Conservation (phyloP, 2,888 invertebrate genomes). For the Cryptocephalus primarius region DNA sequence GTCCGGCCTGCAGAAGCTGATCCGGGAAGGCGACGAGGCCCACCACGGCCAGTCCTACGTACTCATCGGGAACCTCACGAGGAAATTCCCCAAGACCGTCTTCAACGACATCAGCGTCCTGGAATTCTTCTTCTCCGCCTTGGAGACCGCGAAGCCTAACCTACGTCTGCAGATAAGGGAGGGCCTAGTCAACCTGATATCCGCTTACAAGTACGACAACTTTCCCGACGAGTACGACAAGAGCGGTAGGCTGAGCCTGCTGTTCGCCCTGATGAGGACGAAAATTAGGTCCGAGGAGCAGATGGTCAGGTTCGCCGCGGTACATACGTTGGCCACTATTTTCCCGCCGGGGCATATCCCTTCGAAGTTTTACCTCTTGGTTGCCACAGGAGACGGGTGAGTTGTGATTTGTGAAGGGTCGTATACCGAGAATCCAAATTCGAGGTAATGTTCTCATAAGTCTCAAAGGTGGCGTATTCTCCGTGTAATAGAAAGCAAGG, state of each 20-base stretch:
- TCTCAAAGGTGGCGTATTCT: no score
- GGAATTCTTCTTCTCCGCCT: slow-evolving; percentile 40
- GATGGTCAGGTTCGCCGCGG: slow-evolving; percentile 73
- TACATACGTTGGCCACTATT: slow-evolving; percentile 68
- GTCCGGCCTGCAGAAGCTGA: slow-evolving; percentile 60
- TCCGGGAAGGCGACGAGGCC: slow-evolving; percentile 51
- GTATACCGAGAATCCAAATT: no score
- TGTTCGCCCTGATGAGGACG: slow-evolving; percentile 53
- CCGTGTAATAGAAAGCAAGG: no score
- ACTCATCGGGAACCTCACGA: slow-evolving; percentile 58
- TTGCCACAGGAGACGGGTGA: slow-evolving; percentile 76
- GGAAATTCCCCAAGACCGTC: slow-evolving; percentile 49
- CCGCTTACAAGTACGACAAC: slow-evolving; percentile 31
- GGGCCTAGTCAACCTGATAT: slow-evolving; percentile 30
- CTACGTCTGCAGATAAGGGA: slow-evolving; percentile 33
- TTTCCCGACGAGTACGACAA: slow-evolving; percentile 28
- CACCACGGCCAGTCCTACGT: slow-evolving; percentile 62
- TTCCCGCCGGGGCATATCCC: slow-evolving; percentile 75
- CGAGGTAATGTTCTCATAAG: no score
- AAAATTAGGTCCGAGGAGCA: slow-evolving; percentile 67
- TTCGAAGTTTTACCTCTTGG: slow-evolving; percentile 67
- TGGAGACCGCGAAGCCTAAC: slow-evolving; percentile 37
- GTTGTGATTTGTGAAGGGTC: slow-evolving; percentile 18
- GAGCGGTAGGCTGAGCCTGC: slow-evolving; percentile 30
- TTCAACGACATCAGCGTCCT: slow-evolving; percentile 54